These are phyloP conservation scores for Grammomys dolichurus DNA, from an alignment of 2,113 vertebrate genomes.

Conservation along the genomic window DNA sequence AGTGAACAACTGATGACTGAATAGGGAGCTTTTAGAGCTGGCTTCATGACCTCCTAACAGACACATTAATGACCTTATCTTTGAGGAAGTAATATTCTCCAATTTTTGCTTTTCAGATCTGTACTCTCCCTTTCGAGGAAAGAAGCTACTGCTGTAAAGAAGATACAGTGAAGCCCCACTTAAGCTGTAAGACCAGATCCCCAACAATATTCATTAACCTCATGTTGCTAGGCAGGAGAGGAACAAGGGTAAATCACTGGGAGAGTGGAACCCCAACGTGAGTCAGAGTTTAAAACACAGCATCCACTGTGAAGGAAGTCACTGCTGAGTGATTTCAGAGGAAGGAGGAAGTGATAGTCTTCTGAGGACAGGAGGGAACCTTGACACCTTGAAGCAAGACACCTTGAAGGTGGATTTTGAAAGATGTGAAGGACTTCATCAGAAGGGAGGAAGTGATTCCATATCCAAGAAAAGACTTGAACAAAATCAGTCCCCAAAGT, in stretches of 20 bases:
- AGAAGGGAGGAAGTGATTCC: neutral
- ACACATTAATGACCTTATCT: conserved; percentile 63
- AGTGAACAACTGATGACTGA: conserved; percentile 70
- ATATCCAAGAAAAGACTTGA: conserved; percentile 10
- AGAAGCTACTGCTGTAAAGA: neutral
- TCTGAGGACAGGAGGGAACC: neutral
- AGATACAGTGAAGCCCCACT: neutral
- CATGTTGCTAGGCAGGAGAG: neutral
- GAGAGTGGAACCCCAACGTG: neutral
- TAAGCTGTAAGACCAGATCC: neutral
- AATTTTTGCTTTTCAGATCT: conserved; percentile 52
- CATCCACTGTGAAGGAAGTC: neutral
- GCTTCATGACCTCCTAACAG: conserved; percentile 25
- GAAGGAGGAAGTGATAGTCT: neutral
- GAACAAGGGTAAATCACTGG: neutral
- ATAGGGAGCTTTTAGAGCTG: conserved; percentile 28
- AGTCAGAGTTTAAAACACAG: neutral
- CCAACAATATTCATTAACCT: conserved; percentile 14
- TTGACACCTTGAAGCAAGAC: too few species aligned
- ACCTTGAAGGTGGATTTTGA: neutral
- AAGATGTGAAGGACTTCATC: neutral
- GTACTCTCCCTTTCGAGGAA: conserved; percentile 18
- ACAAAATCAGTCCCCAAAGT: neutral
- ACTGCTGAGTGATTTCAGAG: neutral
- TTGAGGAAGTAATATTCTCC: conserved; percentile 49